A percentile compares a stretch with the other conserved stretches of the same genome.
Conservation (phyloP, 1,140 invertebrate species). For the Dendroctonus ponderosae region DNA sequence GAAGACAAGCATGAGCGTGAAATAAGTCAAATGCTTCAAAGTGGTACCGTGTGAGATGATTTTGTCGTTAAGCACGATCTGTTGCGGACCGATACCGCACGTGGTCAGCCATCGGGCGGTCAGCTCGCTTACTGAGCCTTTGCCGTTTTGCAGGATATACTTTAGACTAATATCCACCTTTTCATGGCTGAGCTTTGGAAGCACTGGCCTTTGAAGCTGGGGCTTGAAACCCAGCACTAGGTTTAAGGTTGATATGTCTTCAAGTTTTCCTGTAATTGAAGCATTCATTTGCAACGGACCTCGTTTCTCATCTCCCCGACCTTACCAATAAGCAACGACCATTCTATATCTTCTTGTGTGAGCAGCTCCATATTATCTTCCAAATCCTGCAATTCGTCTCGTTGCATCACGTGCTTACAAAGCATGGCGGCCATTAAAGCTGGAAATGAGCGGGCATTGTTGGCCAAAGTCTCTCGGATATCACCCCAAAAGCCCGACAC, state of each 20-base stretch:
- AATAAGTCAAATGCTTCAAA: too few relatives aligned
- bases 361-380: constrained; percentile 72
- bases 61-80: constrained; percentile 42
- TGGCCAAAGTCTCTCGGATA: constrained; percentile 66
- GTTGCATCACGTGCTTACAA: constrained; percentile 68
- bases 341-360: constrained; percentile 79
- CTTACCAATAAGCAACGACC: constrained; percentile 74
- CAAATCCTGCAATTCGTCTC: constrained; percentile 54
- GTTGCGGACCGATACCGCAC: constrained; percentile 65
- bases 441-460: constrained; percentile 68
- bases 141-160: constrained; percentile 73
- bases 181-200: constrained; percentile 60
- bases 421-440: constrained; percentile 73
- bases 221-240: constrained; percentile 63
- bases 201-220: constrained; percentile 42
- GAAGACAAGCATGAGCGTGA: neutral
- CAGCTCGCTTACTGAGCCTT: constrained; percentile 79
- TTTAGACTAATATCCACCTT: constrained; percentile 69
- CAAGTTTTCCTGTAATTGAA: constrained; percentile 70
- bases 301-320: neutral
- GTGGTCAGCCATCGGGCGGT: constrained; percentile 77
- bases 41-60: too few relatives aligned
- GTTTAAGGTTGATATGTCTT: constrained; percentile 80
- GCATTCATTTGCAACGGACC: neutral
- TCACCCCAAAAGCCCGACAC: constrained; percentile 73